Evolutionary conservation across 2,888 invertebrate species (phyloP).

Genomic region (Tetragonisca angustula): DNA sequence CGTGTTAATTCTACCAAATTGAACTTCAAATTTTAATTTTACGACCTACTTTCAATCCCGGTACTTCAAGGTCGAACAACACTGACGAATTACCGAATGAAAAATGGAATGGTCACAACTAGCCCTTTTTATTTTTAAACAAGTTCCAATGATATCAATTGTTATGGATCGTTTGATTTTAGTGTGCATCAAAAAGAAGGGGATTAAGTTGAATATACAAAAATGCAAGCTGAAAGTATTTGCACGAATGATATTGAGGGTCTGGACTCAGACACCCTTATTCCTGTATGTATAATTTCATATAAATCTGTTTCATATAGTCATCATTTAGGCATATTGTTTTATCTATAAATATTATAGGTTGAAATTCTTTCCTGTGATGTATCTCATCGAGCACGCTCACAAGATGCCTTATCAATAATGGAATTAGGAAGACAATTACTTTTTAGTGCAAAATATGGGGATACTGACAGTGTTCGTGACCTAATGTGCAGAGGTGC

Average conservation of each 20-base stretch:
- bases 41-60: slow-evolving; percentile 66
- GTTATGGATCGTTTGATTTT: slow-evolving; percentile 69
- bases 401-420: slow-evolving; percentile 84
- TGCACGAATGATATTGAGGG: slow-evolving; percentile 81
- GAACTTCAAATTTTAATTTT: slow-evolving; percentile 56
- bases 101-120: slow-evolving; percentile 62
- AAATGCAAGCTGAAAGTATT: slow-evolving; percentile 82
- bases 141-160: slow-evolving; percentile 40
- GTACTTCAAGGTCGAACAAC: slow-evolving; percentile 69
- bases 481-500: slow-evolving; percentile 93
- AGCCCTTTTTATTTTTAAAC: slow-evolving; percentile 49
- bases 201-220: slow-evolving; percentile 67
- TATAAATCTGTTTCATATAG: neutral
- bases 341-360: slow-evolving; percentile 54
- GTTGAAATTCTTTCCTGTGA: slow-evolving; percentile 78
- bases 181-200: slow-evolving; percentile 65
- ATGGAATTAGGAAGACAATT: slow-evolving; percentile 94
- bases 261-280: slow-evolving; percentile 82
- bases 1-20: slow-evolving; percentile 30
- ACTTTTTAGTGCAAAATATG: slow-evolving; percentile 91
- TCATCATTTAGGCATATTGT: neutral
- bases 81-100: slow-evolving; percentile 49
- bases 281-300: slow-evolving; percentile 82
- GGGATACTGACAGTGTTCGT: slow-evolving; percentile 91
- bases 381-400: slow-evolving; percentile 73